Conservation (phyloP, 2,797 vertebrate species). For the Centroberyx gerrardi region DNA sequence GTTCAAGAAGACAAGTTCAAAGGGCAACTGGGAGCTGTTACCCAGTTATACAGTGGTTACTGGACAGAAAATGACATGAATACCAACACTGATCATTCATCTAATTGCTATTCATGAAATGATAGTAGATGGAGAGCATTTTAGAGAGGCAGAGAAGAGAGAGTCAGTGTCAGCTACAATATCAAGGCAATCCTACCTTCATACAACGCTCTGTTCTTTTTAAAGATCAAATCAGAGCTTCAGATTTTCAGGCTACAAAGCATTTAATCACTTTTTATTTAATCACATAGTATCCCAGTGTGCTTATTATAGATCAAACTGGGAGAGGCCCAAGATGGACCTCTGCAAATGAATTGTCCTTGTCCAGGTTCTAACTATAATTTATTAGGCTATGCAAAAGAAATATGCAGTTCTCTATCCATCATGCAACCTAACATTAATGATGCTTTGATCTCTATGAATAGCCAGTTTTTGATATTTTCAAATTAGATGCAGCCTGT, state of each 20-base stretch:
- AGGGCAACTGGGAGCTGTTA: slow-evolving; percentile 16
- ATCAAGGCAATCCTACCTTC: not conserved
- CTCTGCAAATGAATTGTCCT: slow-evolving; percentile 49
- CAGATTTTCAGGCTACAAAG: not conserved
- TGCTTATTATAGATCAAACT: slow-evolving; percentile 44
- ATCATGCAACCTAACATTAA: not conserved
- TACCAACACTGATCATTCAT: not conserved
- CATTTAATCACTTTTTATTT: not conserved
- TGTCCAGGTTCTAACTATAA: slow-evolving; percentile 16
- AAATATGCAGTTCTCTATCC: not conserved
- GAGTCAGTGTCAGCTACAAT: not conserved
- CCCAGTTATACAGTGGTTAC: slow-evolving; percentile 2
- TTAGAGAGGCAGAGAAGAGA: not conserved
- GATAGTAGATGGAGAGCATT: not conserved
- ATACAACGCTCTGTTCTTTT: slow-evolving; percentile 16
- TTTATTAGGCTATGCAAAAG: slow-evolving; percentile 2
- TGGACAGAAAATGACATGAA: not conserved
- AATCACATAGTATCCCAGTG: slow-evolving; percentile 2
- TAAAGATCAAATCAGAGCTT: not conserved
- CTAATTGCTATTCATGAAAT: not conserved
- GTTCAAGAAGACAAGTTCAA: slow-evolving; percentile 2
- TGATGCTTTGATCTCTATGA: not conserved
- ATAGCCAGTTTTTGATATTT: not conserved
- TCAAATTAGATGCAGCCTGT: not conserved
- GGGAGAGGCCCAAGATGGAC: slow-evolving; percentile 53